phyloP scores from a whole-genome alignment of 2,113 vertebrate genomes.

The Camelus bactrianus region DNA sequence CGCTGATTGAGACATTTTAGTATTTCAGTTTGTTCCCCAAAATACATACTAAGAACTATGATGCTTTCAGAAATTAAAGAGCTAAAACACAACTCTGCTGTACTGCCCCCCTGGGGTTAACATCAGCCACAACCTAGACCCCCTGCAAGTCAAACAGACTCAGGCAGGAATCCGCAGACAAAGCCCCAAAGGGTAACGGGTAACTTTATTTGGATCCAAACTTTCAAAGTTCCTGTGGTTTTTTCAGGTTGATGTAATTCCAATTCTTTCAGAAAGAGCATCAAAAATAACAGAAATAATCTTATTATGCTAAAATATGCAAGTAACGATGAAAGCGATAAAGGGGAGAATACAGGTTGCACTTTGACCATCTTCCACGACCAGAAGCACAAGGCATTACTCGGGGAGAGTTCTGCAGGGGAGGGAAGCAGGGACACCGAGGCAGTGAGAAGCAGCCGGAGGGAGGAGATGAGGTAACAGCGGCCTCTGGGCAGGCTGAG shows the following conservation, averaged over 20 bases:
- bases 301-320: neutral
- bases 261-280: neutral
- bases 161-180: neutral
- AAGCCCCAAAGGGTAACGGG: neutral
- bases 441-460: neutral
- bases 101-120: constrained; percentile 15
- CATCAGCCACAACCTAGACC: neutral
- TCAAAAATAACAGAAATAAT: neutral
- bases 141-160: neutral
- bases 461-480: neutral
- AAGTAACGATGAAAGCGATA: neutral
- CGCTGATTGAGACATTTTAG: neutral
- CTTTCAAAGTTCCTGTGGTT: neutral
- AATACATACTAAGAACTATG: constrained; percentile 7
- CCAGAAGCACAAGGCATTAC: neutral
- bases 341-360: neutral
- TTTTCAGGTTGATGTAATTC: neutral
- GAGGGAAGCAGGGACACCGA: neutral
- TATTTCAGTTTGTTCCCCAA: constrained; percentile 29
- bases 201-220: neutral
- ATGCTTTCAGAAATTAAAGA: neutral
- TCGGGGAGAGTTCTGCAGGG: neutral
- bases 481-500: neutral
- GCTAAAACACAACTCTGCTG: neutral
- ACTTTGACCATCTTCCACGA: neutral